phyloP scores from a whole-genome alignment of 2,888 invertebrate genomes.

The Resseliella maxima region DNA sequence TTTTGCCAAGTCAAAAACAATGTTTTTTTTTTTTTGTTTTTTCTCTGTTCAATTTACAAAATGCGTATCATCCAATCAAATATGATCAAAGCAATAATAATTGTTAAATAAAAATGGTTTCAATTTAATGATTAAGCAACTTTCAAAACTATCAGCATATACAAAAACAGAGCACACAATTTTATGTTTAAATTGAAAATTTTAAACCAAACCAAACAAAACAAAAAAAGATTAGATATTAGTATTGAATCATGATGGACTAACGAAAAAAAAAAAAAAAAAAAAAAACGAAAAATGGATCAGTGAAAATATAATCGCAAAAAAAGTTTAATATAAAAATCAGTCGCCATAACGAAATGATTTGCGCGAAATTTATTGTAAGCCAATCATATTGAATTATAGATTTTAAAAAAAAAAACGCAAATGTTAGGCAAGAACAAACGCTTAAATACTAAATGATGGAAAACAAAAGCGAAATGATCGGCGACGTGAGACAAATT shows the following conservation, averaged over 20 bases:
- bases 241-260: background rate
- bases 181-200: background rate
- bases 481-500: background rate
- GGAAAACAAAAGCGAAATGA: background rate
- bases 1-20: background rate
- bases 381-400: conserved; percentile 32
- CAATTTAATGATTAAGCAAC: background rate
- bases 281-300: background rate
- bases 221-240: background rate
- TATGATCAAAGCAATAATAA: background rate
- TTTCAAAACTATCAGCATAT: conserved; percentile 26
- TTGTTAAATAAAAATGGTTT: background rate
- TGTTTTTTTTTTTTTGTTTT: too few species aligned
- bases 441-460: conserved; percentile 29
- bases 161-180: background rate
- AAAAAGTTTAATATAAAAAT: background rate
- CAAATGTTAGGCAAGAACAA: conserved; percentile 38
- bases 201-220: background rate
- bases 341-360: conserved; percentile 1
- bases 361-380: background rate
- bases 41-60: background rate
- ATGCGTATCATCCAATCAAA: background rate
- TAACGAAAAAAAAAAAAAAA: background rate
- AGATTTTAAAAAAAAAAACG: background rate
- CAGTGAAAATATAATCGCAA: background rate